Evolutionary conservation across 2,888 invertebrate species (phyloP), one percentile per base, ranked within the genome.

Genomic region (Tholera decimalis): DNA sequence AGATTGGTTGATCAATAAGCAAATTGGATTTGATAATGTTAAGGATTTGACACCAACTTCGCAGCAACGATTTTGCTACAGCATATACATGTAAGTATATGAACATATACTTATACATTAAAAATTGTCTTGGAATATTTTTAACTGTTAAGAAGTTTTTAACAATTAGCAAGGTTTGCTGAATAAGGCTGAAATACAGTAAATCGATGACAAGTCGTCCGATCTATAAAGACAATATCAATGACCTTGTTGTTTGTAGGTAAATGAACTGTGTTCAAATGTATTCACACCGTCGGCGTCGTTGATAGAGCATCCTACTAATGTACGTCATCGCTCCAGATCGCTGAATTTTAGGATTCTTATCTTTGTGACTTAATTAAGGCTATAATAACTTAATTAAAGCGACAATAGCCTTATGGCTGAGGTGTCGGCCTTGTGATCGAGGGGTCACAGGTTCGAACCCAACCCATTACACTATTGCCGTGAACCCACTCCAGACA

Each of bases 11-110:
- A 67, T 64, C 51, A 20, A 73, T 66, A 60, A 51, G 59, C 24
- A 60, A 73, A 81, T 76, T 82, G 83, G 67, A 81, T 46, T 74
- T 79, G 63, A 69, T 54, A 55, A 78, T 77, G 62, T 53, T 77
- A 62, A 83, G 76, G 83, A 82, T 78, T 83, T 83, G 76, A 83
- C 75, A 61, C 39, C 78, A 47, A 62, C 54, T 41, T 55, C 64
- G 69, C 71, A 50, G 71, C 71, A 56, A 63, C 73, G 49, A 50
- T 55, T 61, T 83, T 55, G 55, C 78, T 68, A 11, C 84, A 66
- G 26, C 43, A 68, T 59, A 67, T 73, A 70, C 58, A 82, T 67
- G 82, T 82, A 78, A 82, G 82, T 82, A 83, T 59, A 30, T 61
- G 35, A 44, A 18, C 37, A 65, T 59, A 33, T 46, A 64, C 70